Evolutionary conservation across 2,113 vertebrate species (phyloP).

Genomic region (Phyllostomus hastatus): DNA sequence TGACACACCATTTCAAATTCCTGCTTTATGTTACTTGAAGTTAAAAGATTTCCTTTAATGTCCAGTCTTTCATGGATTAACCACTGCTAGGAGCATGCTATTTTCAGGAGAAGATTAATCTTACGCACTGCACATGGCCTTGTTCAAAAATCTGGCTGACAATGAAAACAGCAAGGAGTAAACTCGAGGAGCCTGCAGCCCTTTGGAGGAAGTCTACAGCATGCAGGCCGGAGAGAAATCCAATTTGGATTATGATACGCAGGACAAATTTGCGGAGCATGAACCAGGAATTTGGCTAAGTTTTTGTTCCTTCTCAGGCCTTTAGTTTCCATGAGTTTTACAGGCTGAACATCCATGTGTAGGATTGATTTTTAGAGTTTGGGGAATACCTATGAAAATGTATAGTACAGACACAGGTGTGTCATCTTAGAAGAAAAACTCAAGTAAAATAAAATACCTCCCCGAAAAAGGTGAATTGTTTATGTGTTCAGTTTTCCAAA

Average conservation of each 20-base stretch:
- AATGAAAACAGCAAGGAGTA: neutral
- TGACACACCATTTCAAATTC: neutral
- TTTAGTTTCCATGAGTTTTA: neutral
- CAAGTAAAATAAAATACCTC: neutral
- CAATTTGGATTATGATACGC: neutral
- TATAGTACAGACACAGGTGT: neutral
- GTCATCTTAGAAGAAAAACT: neutral
- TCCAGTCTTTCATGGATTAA: constrained; percentile 35
- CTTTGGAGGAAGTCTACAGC: neutral
- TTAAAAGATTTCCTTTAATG: constrained; percentile 35
- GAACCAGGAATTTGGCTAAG: neutral
- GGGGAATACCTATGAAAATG: neutral
- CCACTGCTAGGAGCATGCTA: neutral
- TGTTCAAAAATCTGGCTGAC: neutral
- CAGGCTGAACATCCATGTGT: neutral
- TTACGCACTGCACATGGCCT: neutral
- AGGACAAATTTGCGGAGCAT: neutral
- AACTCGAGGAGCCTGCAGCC: neutral
- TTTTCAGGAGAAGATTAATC: constrained; percentile 39
- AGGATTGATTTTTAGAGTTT: neutral
- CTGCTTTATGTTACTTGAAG: neutral
- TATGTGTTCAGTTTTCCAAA: neutral
- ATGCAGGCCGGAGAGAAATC: neutral
- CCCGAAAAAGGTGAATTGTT: neutral
- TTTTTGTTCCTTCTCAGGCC: neutral